These are phyloP conservation scores for Lamellibrachia satsuma DNA, from an alignment of 2,888 invertebrate species.

Conservation along the genomic window DNA sequence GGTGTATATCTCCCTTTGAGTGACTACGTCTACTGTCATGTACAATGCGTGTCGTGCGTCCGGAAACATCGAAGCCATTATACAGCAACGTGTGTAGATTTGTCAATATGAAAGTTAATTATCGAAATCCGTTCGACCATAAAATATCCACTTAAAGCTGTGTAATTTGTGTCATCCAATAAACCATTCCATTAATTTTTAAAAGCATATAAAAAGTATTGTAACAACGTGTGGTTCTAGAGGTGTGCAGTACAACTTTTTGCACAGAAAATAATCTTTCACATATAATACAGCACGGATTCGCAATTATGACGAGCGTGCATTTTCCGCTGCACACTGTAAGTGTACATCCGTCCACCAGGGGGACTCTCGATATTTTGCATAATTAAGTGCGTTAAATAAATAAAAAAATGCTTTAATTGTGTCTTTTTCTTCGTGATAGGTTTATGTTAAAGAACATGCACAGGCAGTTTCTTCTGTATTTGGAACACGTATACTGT, in stretches of 20 bases:
- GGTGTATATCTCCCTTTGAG: neutral
- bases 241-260: neutral
- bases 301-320: no score
- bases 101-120: neutral
- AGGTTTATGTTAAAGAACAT: no score
- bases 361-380: no score
- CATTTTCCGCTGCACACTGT: no score
- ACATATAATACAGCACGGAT: no score
- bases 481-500: no score
- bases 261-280: neutral
- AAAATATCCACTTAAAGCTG: neutral
- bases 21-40: neutral
- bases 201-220: neutral
- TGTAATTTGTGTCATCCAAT: neutral
- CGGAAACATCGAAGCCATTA: neutral
- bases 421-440: no score
- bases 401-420: no score
- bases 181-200: neutral
- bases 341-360: no score
- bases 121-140: neutral
- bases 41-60: neutral
- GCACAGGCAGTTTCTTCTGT: no score
- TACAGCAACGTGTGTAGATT: neutral
- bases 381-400: no score
- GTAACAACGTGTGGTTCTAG: neutral